Percentiles rank a stretch among this genome's conserved stretches.
Evolutionary conservation across 2,888 invertebrate genomes (phyloP).

Genomic region (Tenthredo amoena): DNA sequence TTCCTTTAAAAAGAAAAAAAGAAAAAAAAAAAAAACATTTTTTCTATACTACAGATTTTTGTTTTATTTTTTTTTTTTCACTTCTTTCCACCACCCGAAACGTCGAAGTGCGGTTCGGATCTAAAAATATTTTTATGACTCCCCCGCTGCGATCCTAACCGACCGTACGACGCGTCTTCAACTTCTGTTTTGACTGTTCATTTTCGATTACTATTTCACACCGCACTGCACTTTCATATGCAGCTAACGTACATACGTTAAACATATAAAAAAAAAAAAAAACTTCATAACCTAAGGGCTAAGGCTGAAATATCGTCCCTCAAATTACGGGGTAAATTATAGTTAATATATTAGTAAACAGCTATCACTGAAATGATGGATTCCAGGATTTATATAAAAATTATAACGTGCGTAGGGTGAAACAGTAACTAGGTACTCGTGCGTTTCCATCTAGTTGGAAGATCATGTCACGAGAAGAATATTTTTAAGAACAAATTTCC

Average conservation of each 20-base stretch:
- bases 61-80: neutral
- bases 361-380: neutral
- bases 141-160: constrained; percentile 74
- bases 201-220: constrained; percentile 53
- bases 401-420: neutral
- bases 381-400: neutral
- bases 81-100: constrained; percentile 51
- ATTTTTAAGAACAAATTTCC: too few species aligned
- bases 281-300: constrained; percentile 4
- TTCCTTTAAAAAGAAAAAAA: constrained; percentile 38
- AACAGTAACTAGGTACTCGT: too few species aligned
- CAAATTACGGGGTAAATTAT: neutral
- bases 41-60: constrained; percentile 36
- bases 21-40: neutral
- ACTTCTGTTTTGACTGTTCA: constrained; percentile 72
- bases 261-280: neutral
- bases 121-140: constrained; percentile 78
- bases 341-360: constrained; percentile 2
- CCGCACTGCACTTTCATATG: constrained; percentile 52
- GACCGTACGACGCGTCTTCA: constrained; percentile 55
- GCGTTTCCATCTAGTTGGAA: too few species aligned
- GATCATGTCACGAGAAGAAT: too few species aligned
- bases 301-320: neutral
- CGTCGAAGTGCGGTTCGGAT: constrained; percentile 63
- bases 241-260: neutral